These are phyloP conservation scores for Drosophila ochracea DNA, from an alignment of 2,888 invertebrate genomes.

Conservation along the genomic window DNA sequence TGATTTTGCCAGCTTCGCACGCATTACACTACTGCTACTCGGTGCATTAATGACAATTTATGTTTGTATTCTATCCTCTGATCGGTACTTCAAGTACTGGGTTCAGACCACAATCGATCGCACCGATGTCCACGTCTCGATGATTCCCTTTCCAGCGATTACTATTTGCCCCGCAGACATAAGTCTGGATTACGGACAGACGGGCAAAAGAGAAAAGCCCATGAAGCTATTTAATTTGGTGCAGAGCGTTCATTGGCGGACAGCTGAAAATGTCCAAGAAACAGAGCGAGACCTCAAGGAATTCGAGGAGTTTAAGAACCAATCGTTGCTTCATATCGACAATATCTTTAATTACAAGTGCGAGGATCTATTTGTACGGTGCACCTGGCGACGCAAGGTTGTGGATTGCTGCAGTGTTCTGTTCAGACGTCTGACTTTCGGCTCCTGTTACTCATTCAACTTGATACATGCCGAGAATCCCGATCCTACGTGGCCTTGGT, in stretches of 20 bases:
- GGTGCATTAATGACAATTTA: slow-evolving; percentile 58
- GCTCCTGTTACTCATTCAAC: slow-evolving; percentile 66
- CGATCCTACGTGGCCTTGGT: slow-evolving; percentile 73
- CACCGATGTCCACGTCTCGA: slow-evolving; percentile 79
- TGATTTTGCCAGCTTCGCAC: slow-evolving; percentile 40
- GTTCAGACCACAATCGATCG: slow-evolving; percentile 80
- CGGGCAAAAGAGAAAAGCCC: neutral
- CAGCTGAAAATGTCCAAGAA: neutral
- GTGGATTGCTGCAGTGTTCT: slow-evolving; percentile 68
- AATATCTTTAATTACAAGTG: slow-evolving; percentile 44
- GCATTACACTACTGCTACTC: slow-evolving; percentile 47
- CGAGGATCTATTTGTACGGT: slow-evolving; percentile 58
- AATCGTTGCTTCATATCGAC: slow-evolving; percentile 14
- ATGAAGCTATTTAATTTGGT: slow-evolving; percentile 41
- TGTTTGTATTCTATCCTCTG: slow-evolving; percentile 66
- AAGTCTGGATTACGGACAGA: neutral
- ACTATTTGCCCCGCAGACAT: slow-evolving; percentile 70
- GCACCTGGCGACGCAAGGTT: slow-evolving; percentile 62
- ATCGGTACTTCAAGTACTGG: slow-evolving; percentile 74
- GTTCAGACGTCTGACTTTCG: slow-evolving; percentile 31
- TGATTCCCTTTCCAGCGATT: slow-evolving; percentile 75
- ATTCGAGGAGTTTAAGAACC: slow-evolving; percentile 23
- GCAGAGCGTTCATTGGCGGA: slow-evolving; percentile 39
- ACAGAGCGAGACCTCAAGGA: slow-evolving; percentile 7
- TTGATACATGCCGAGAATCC: slow-evolving; percentile 30